Evolutionary conservation across 2,888 invertebrate species (phyloP).

Genomic region (Heliothis peltigera): DNA sequence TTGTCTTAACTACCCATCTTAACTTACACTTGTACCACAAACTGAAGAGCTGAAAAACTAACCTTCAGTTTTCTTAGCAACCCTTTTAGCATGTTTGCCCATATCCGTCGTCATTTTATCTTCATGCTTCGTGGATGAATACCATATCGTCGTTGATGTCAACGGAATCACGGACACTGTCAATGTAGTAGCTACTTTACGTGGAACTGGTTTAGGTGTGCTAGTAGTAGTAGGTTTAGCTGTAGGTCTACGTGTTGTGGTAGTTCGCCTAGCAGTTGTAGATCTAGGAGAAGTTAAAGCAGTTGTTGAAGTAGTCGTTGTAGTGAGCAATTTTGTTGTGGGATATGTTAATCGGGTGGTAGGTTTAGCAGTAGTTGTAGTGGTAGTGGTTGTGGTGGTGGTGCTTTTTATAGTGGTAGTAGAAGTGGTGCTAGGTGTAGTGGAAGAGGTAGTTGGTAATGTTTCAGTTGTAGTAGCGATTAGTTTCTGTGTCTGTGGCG

Average conservation of each 20-base stretch:
- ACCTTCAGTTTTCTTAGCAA: conserved; percentile 40
- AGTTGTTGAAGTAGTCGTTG: conserved; percentile 10
- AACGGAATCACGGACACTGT: conserved; percentile 19
- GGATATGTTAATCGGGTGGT: conserved; percentile 10
- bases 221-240: conserved; percentile 29
- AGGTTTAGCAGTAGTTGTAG: conserved; percentile 29
- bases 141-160: conserved; percentile 12
- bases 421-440: conserved; percentile 39
- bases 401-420: conserved; percentile 3
- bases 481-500: conserved; percentile 73
- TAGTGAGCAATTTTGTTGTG: background rate
- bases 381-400: conserved; percentile 17
- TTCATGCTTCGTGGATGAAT: conserved; percentile 26
- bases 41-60: background rate
- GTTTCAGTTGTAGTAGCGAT: conserved; percentile 62
- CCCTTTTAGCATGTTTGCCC: background rate
- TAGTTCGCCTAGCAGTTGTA: conserved; percentile 27
- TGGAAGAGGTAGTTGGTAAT: conserved; percentile 17
- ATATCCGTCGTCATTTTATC: background rate
- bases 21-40: too few species aligned
- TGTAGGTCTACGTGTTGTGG: conserved; percentile 8
- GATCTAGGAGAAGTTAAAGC: conserved; percentile 35
- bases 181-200: conserved; percentile 32
- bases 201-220: conserved; percentile 17
- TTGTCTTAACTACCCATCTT: too few species aligned